Evolutionary conservation across 1,140 invertebrate species (phyloP).

Genomic region (Drosophila pachea): DNA sequence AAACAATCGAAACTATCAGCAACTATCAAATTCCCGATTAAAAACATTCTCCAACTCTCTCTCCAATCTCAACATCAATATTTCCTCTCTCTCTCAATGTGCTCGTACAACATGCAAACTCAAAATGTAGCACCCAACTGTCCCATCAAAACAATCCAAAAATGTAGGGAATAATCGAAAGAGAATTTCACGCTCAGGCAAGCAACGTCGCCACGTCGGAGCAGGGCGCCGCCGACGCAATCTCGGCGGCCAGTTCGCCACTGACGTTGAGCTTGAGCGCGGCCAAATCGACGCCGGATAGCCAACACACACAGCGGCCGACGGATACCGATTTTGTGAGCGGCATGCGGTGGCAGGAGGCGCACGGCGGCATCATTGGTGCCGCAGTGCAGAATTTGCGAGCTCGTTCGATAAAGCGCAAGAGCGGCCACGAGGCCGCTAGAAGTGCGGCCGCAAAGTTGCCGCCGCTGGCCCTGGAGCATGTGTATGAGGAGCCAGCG

Average conservation of each 20-base stretch:
- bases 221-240: constrained; percentile 17
- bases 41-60: constrained; percentile 18
- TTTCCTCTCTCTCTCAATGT: constrained; percentile 49
- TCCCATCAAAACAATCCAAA: constrained; percentile 48
- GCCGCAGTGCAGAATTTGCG: constrained; percentile 70
- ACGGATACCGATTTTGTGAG: constrained; percentile 49
- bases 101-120: constrained; percentile 12
- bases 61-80: constrained; percentile 35
- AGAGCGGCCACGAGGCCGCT: constrained; percentile 35
- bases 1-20: constrained; percentile 1
- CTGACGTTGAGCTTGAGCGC: constrained; percentile 43
- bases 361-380: constrained; percentile 72
- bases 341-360: constrained; percentile 71
- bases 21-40: constrained; percentile 15
- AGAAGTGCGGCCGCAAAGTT: constrained; percentile 33
- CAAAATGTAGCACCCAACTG: constrained; percentile 48
- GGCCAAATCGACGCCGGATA: constrained; percentile 41
- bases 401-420: constrained; percentile 70
- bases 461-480: constrained; percentile 48
- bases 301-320: constrained; percentile 16
- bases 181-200: constrained; percentile 78
- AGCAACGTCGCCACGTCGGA: constrained; percentile 53
- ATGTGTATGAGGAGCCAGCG: constrained; percentile 63
- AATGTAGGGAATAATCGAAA: constrained; percentile 75
- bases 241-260: constrained; percentile 29